phyloP scores from a whole-genome alignment of 2,113 vertebrate genomes.

The Ammodramus savannarum region DNA sequence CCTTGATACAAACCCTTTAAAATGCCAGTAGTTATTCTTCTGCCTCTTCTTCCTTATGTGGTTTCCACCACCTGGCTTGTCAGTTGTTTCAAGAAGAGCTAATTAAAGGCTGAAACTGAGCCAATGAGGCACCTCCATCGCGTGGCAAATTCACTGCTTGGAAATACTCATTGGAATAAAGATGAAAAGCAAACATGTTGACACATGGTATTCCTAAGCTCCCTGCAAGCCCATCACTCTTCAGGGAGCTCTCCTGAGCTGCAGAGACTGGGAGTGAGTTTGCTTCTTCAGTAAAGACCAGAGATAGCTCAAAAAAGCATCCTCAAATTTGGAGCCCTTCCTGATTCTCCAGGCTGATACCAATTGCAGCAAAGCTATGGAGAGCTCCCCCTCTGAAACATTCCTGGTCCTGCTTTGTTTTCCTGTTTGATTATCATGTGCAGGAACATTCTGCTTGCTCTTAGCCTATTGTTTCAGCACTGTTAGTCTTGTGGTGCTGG shows the following conservation, averaged over 20 bases:
- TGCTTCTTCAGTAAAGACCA: background rate
- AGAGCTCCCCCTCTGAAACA: background rate
- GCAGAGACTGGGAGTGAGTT: background rate
- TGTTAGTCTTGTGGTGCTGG: background rate
- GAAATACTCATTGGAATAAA: background rate
- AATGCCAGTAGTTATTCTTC: constrained; percentile 4
- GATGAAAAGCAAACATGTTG: background rate
- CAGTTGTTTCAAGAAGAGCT: constrained; percentile 30
- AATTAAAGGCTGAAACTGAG: constrained; percentile 19
- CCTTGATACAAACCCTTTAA: background rate
- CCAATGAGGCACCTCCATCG: background rate
- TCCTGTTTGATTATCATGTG: background rate
- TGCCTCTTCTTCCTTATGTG: background rate
- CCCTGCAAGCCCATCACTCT: background rate
- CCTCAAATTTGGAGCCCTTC: background rate
- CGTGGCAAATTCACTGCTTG: background rate
- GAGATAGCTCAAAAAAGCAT: background rate
- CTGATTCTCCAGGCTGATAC: background rate
- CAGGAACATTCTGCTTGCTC: background rate
- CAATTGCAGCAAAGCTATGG: background rate
- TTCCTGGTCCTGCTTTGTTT: background rate
- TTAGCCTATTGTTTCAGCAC: constrained; percentile 31
- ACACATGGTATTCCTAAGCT: background rate
- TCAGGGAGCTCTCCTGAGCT: background rate
- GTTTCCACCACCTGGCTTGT: background rate